Evolutionary conservation across 1,140 invertebrate species (phyloP).

Genomic region (Cecropterus lyciades): DNA sequence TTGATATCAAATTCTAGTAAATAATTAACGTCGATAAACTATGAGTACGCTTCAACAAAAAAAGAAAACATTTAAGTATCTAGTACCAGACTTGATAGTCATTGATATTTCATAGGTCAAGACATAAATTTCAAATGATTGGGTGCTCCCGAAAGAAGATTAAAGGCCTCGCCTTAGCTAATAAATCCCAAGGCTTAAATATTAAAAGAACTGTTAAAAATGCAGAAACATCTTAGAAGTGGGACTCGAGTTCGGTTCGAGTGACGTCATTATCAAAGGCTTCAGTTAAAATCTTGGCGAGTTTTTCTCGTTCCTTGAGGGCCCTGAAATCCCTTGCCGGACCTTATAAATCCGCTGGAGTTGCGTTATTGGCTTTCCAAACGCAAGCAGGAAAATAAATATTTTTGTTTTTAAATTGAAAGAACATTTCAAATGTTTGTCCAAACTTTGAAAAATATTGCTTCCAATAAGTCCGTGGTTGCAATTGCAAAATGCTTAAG

Average conservation of each 20-base stretch:
- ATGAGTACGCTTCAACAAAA: too few relatives aligned
- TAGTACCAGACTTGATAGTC: constrained; percentile 7
- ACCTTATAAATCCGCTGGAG: constrained; percentile 29
- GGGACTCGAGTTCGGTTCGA: constrained; percentile 13
- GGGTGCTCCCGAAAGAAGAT: constrained; percentile 4
- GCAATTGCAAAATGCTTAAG: not conserved
- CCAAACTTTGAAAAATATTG: not conserved
- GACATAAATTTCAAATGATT: constrained; percentile 17
- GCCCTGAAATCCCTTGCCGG: constrained; percentile 26
- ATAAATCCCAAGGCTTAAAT: constrained; percentile 23
- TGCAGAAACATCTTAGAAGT: constrained; percentile 22
- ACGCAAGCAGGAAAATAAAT: constrained; percentile 23
- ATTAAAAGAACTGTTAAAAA: constrained; percentile 35
- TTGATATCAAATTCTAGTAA: too few relatives aligned
- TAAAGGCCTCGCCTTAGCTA: constrained; percentile 16
- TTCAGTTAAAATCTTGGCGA: constrained; percentile 23
- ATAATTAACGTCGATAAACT: too few relatives aligned
- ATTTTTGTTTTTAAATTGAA: constrained; percentile 29
- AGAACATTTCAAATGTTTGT: constrained; percentile 14
- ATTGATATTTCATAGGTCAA: constrained; percentile 20
- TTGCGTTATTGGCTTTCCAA: constrained; percentile 24
- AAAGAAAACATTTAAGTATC: too few relatives aligned
- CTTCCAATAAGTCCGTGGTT: not conserved
- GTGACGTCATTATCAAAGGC: constrained; percentile 31
- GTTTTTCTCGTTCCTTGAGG: constrained; percentile 25